A percentile compares a stretch with the other conserved stretches of the same genome.
Conservation (phyloP, 2,888 invertebrate species). For the Temnothorax rugatulus region DNA sequence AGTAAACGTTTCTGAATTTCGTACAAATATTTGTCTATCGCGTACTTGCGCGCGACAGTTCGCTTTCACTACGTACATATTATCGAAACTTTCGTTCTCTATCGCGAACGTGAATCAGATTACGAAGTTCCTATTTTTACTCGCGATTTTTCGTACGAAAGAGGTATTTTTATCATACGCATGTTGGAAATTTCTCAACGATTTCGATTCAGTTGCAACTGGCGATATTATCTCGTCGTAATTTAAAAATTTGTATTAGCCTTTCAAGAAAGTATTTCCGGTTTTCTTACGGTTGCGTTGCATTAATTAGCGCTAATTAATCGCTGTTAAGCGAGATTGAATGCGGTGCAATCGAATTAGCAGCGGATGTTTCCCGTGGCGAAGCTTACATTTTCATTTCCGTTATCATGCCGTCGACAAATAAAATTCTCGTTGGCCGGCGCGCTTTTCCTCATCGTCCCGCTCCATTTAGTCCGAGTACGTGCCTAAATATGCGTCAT, state of each 20-base stretch:
- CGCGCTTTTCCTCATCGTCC: slow-evolving; percentile 30
- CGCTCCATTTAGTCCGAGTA: slow-evolving; percentile 45
- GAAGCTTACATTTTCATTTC: not conserved
- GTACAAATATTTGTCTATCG: slow-evolving; percentile 9
- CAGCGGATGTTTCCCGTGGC: slow-evolving; percentile 1
- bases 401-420: not conserved
- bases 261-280: not conserved
- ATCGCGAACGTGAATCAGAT: slow-evolving; percentile 9
- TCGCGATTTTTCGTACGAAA: not conserved
- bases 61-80: slow-evolving; percentile 17
- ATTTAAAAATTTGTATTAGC: not conserved
- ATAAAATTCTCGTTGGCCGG: not conserved
- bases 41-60: not conserved
- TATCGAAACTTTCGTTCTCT: slow-evolving; percentile 22
- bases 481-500: slow-evolving; percentile 53
- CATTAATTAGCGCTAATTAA: slow-evolving; percentile 10
- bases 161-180: not conserved
- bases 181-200: not conserved
- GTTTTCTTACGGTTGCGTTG: not conserved
- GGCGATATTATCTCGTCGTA: not conserved
- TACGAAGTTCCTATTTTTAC: not conserved
- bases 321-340: not conserved
- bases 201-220: not conserved
- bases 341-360: not conserved
- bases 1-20: slow-evolving; percentile 19